Conservation (phyloP, 2,888 invertebrate genomes). For the Rugalucina vietnamica region DNA sequence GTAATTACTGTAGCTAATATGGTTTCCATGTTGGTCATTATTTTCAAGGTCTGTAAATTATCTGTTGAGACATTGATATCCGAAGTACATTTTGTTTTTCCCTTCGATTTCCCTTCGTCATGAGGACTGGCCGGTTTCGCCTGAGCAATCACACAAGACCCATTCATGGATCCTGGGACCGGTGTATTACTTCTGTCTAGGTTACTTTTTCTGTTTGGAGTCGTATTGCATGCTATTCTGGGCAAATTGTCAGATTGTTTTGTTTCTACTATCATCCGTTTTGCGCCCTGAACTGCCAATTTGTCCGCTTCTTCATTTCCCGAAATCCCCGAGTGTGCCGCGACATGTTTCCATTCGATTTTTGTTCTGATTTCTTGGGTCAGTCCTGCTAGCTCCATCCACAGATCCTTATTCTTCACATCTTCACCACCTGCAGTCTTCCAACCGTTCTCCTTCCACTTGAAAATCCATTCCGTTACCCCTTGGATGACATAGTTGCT, state of each 20-base stretch:
- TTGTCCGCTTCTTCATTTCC: neutral
- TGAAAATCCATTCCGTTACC: neutral
- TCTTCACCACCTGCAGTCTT: neutral
- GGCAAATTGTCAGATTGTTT: neutral
- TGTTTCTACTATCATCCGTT: neutral
- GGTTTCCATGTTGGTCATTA: neutral
- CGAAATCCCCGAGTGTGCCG: neutral
- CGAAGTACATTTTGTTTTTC: neutral
- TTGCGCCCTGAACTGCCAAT: neutral
- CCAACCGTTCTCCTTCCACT: neutral
- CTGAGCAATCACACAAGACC: neutral
- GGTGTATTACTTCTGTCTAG: neutral
- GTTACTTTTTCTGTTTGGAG: neutral
- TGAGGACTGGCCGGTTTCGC: neutral
- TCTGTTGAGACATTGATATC: neutral
- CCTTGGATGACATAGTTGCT: neutral
- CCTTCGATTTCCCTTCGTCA: neutral
- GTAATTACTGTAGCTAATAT: neutral
- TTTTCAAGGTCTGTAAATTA: neutral
- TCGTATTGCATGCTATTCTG: no score
- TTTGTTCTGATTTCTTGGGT: neutral
- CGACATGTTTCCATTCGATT: neutral
- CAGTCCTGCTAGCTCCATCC: neutral
- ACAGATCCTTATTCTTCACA: neutral
- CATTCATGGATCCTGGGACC: neutral